phyloP scores from a whole-genome alignment of 2,797 vertebrate species.

The Graptemys geographica region DNA sequence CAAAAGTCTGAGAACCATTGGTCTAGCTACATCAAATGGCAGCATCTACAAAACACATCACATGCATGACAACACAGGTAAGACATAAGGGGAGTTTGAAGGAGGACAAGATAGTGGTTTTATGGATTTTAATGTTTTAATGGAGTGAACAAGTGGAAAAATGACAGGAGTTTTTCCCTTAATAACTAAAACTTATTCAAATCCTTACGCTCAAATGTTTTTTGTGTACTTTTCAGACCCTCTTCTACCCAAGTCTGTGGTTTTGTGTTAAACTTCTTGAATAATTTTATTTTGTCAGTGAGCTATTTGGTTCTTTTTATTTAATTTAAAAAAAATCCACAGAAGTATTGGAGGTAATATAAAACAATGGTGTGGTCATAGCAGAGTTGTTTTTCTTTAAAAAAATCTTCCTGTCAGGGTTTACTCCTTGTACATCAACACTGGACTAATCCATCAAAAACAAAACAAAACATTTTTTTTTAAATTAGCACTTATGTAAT shows the following conservation, averaged over 20 bases:
- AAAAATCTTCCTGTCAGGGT: background rate
- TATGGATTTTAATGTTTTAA: background rate
- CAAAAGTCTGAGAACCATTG: no score
- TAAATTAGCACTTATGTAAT: background rate
- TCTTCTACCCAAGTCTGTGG: background rate
- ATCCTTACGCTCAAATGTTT: background rate
- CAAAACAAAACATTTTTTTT: background rate
- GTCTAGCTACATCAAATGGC: background rate
- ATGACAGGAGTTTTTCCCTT: background rate
- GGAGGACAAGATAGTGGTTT: background rate
- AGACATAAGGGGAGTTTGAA: background rate
- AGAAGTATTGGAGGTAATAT: background rate
- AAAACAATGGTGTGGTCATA: background rate
- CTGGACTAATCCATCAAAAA: background rate
- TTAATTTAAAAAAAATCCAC: background rate
- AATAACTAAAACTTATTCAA: background rate
- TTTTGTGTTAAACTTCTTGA: no score
- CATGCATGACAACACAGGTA: background rate
- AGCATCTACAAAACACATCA: background rate
- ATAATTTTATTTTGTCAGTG: background rate
- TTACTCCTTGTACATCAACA: background rate
- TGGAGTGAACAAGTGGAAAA: background rate
- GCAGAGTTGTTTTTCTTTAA: background rate
- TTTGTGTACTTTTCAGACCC: background rate
- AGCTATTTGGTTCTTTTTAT: background rate